A percentile compares a stretch with the other conserved stretches of the same genome.
Conservation (phyloP, 2,113 vertebrate genomes). For the Oryzias curvinotus region DNA sequence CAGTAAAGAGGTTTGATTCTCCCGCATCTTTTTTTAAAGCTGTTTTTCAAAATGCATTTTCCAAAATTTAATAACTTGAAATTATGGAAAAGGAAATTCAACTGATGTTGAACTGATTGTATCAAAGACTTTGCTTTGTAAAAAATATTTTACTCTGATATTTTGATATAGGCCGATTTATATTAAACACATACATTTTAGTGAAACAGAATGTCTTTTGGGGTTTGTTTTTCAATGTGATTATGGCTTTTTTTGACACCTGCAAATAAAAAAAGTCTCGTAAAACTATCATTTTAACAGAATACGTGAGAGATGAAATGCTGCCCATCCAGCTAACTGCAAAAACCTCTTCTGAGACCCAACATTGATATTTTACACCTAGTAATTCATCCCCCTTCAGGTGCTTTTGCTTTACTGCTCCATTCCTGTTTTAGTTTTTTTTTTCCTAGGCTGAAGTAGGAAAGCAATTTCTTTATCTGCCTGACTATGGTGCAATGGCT, state of each 20-base stretch:
- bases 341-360: slow-evolving; percentile 12
- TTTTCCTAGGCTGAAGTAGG: slow-evolving; percentile 22
- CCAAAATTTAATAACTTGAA: too few relatives aligned
- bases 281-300: slow-evolving; percentile 3
- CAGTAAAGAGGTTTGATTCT: too few relatives aligned
- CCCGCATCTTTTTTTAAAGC: too few relatives aligned
- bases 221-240: slow-evolving; percentile 15
- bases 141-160: neutral
- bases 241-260: slow-evolving; percentile 7
- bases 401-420: slow-evolving; percentile 29
- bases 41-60: too few relatives aligned
- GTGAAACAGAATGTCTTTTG: slow-evolving; percentile 9
- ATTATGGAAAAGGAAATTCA: too few relatives aligned
- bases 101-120: too few relatives aligned
- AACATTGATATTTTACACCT: slow-evolving; percentile 33
- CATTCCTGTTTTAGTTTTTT: slow-evolving; percentile 37
- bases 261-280: slow-evolving; percentile 9
- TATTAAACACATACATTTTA: slow-evolving; percentile 5
- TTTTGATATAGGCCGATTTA: neutral
- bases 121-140: too few relatives aligned
- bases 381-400: slow-evolving; percentile 38
- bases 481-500: slow-evolving; percentile 21
- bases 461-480: slow-evolving; percentile 47
- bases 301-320: slow-evolving; percentile 30
- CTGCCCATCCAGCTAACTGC: slow-evolving; percentile 8